phyloP scores from a whole-genome alignment of 2,797 vertebrate genomes.

The Pelochelys cantorii region DNA sequence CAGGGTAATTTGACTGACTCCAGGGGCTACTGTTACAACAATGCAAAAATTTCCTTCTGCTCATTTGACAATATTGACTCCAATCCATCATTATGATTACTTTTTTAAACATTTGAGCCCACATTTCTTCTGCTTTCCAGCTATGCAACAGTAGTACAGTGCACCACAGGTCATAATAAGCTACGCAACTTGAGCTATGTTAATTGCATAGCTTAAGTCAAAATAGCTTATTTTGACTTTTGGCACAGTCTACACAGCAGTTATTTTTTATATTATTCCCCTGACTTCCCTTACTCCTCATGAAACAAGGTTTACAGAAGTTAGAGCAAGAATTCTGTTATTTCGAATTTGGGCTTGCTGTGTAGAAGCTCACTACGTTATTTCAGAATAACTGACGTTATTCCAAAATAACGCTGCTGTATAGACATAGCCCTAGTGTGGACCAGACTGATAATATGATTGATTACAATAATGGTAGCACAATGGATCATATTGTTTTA shows the following conservation, averaged over 20 bases:
- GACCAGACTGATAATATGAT: not conserved
- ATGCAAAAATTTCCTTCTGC: not conserved
- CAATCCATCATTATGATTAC: not conserved
- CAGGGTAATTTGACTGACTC: not conserved
- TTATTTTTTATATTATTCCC: too few relatives aligned
- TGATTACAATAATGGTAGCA: not conserved
- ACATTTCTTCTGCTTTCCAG: rapidly evolving
- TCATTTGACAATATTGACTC: not conserved
- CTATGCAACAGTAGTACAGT: not conserved
- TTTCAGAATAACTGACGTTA: too few relatives aligned
- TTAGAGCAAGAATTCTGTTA: too few relatives aligned
- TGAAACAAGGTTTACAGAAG: too few relatives aligned
- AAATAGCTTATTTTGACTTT: too few relatives aligned
- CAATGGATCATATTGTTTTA: constrained; percentile 6
- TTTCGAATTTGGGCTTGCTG: too few relatives aligned
- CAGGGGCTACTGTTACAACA: not conserved
- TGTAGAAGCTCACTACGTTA: too few relatives aligned
- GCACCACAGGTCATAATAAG: not conserved
- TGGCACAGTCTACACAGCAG: too few relatives aligned
- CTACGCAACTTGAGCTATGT: too few relatives aligned
- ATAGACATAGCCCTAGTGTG: not conserved
- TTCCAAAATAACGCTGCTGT: too few relatives aligned
- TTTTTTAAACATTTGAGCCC: not conserved
- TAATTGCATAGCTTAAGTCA: too few relatives aligned
- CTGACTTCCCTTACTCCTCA: too few relatives aligned